phyloP scores from a whole-genome alignment of 2,888 invertebrate species.

The Physocephala rufipes region DNA sequence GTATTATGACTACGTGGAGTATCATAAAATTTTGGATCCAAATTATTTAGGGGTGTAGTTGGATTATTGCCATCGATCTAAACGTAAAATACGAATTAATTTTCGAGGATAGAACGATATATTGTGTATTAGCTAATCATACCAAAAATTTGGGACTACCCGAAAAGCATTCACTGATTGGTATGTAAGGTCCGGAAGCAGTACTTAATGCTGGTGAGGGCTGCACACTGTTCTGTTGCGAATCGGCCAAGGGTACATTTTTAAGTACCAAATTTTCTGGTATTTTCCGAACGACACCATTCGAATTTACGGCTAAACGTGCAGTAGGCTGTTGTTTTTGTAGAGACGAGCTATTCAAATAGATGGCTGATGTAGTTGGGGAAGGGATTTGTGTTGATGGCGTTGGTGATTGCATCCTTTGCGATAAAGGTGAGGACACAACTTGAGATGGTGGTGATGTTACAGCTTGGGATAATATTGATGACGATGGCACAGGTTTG shows the following conservation, averaged over 20 bases:
- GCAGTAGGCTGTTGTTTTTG: slow-evolving; percentile 30
- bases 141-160: slow-evolving; percentile 71
- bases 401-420: neutral
- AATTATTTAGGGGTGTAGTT: slow-evolving; percentile 63
- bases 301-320: slow-evolving; percentile 54
- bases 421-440: no score
- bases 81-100: neutral
- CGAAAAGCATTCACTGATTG: slow-evolving; percentile 91
- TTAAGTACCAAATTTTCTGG: slow-evolving; percentile 65
- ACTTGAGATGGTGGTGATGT: no score
- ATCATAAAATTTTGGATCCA: slow-evolving; percentile 70
- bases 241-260: slow-evolving; percentile 56
- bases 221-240: slow-evolving; percentile 63
- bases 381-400: slow-evolving; percentile 7
- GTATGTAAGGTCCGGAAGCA: slow-evolving; percentile 86
- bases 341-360: slow-evolving; percentile 50
- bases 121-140: slow-evolving; percentile 23
- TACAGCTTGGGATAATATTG: no score
- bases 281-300: slow-evolving; percentile 62
- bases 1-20: slow-evolving; percentile 65
- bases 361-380: slow-evolving; percentile 48
- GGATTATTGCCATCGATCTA: slow-evolving; percentile 55
- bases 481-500: no score
- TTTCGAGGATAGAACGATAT: neutral
- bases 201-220: slow-evolving; percentile 74